These are phyloP conservation scores for Latrodectus hesperus DNA, from an alignment of 2,888 invertebrate genomes.

Conservation along the genomic window DNA sequence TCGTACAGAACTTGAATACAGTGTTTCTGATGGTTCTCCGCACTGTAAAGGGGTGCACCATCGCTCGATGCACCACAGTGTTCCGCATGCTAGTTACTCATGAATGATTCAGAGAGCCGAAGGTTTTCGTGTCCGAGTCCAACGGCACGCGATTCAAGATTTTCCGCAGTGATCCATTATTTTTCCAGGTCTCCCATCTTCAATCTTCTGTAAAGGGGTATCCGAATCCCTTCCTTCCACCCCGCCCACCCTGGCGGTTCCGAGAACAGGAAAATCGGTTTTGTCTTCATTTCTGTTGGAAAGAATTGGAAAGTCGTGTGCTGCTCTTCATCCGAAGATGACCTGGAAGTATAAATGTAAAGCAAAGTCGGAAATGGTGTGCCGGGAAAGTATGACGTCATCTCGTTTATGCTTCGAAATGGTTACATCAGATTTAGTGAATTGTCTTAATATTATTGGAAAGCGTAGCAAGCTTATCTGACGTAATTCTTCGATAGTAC, in stretches of 20 bases:
- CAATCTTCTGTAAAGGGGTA: neutral
- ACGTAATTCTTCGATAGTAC: no score
- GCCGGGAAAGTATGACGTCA: neutral
- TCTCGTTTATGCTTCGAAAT: no score
- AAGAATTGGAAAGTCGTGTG: constrained; percentile 2
- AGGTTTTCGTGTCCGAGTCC: neutral
- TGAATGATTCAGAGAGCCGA: neutral
- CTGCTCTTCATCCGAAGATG: neutral
- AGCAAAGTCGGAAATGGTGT: neutral
- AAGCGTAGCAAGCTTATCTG: no score
- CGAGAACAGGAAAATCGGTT: neutral
- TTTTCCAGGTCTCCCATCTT: constrained; percentile 2
- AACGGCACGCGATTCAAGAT: neutral
- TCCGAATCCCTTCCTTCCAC: neutral
- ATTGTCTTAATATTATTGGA: no score
- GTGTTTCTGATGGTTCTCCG: neutral
- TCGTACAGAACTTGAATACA: no score
- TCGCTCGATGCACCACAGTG: neutral
- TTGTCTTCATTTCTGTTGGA: neutral
- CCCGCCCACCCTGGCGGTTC: neutral
- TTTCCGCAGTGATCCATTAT: neutral
- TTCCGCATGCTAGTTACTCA: neutral
- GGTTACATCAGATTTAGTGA: no score
- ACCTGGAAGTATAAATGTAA: neutral
- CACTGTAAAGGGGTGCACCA: neutral